A percentile compares a stretch with the other conserved stretches of the same genome.
These are phyloP conservation scores for Oscheius sp. DNA, from an alignment of 2,888 invertebrate species.

Conservation along the genomic window DNA sequence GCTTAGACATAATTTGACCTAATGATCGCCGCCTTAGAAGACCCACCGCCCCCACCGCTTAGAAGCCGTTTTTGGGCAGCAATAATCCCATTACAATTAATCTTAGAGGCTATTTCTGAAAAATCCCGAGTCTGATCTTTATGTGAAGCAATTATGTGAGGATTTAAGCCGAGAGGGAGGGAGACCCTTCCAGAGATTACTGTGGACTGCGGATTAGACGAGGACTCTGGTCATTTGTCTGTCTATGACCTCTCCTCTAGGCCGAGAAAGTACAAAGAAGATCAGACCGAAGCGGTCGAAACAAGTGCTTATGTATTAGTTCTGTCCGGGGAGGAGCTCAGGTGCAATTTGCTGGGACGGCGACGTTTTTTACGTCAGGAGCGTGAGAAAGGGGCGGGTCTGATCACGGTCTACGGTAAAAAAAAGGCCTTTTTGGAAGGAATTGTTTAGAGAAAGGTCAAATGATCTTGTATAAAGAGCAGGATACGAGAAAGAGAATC, in stretches of 20 bases:
- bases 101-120: conserved; percentile 15
- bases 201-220: too few relatives aligned
- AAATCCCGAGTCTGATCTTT: conserved; percentile 20
- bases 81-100: conserved; percentile 28
- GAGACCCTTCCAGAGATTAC: too few relatives aligned
- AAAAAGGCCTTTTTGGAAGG: neutral
- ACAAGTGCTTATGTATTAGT: conserved; percentile 1
- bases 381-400: conserved; percentile 33
- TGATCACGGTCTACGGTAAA: neutral
- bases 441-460: neutral
- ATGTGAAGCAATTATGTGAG: conserved; percentile 25
- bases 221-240: too few relatives aligned
- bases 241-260: too few relatives aligned
- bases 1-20: neutral
- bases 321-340: conserved; percentile 24
- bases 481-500: too few relatives aligned
- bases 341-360: neutral
- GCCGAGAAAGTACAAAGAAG: too few relatives aligned
- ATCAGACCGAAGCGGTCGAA: neutral
- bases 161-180: conserved; percentile 1
- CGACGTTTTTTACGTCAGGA: conserved; percentile 8
- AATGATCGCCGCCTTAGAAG: conserved; percentile 7
- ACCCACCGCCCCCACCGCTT: conserved; percentile 16
- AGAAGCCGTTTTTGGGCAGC: conserved; percentile 6
- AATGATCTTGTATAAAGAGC: too few relatives aligned